Evolutionary conservation across 2,888 invertebrate genomes (phyloP).

Genomic region (Baronia brevicornis): DNA sequence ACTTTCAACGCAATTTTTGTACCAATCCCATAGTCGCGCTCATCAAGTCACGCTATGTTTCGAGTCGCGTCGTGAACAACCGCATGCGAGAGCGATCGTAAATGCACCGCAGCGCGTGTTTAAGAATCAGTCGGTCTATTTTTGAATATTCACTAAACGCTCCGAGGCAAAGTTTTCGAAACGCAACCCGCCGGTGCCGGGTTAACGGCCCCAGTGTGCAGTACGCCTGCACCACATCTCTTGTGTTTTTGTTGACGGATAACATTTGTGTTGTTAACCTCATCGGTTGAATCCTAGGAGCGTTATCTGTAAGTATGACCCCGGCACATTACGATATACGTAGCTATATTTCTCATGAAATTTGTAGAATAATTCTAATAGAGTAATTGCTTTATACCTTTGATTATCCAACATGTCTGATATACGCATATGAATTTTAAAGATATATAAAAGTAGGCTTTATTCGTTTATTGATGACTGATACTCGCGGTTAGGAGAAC

Average conservation of each 20-base stretch:
- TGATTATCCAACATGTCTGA: constrained; percentile 30
- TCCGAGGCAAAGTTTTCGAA: constrained; percentile 70
- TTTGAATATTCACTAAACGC: constrained; percentile 73
- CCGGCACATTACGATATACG: constrained; percentile 58
- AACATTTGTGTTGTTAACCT: constrained; percentile 62
- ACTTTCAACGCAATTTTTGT: constrained; percentile 61
- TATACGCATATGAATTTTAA: constrained; percentile 16
- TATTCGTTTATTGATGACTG: constrained; percentile 29
- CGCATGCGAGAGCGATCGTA: constrained; percentile 36
- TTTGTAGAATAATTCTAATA: constrained; percentile 17
- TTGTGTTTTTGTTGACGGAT: constrained; percentile 73
- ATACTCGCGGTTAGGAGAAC: constrained; percentile 29
- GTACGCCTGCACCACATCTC: constrained; percentile 61
- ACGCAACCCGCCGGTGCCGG: constrained; percentile 64
- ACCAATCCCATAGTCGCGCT: constrained; percentile 40
- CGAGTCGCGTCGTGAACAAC: constrained; percentile 36
- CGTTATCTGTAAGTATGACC: constrained; percentile 74
- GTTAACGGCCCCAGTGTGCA: constrained; percentile 71
- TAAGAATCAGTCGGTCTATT: constrained; percentile 63
- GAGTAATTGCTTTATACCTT: constrained; percentile 25
- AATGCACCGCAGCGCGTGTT: constrained; percentile 49
- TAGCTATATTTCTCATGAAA: constrained; percentile 45
- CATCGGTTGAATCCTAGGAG: constrained; percentile 49
- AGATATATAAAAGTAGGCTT: constrained; percentile 24
- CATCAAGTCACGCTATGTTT: constrained; percentile 37